Conservation (phyloP, 2,888 invertebrate genomes). For the Strigamia crassipes region DNA sequence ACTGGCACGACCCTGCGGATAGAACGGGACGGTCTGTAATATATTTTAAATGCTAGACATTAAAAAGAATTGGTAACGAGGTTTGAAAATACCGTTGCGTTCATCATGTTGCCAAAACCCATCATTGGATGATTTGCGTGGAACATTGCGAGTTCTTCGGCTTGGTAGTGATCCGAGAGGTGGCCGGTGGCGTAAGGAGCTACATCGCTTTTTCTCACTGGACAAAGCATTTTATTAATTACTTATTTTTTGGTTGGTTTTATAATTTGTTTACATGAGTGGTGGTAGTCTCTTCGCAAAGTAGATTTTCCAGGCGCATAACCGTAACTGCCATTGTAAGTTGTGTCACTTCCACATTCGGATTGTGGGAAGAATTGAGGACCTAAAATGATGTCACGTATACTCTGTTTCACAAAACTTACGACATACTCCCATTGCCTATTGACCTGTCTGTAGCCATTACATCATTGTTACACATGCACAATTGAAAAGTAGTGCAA, state of each 20-base stretch:
- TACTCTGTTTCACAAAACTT: too few relatives aligned
- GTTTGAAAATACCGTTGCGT: not conserved
- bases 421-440: too few relatives aligned
- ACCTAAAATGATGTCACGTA: too few relatives aligned
- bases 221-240: too few relatives aligned
- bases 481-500: too few relatives aligned
- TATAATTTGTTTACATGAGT: not conserved
- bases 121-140: not conserved
- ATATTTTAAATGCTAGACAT: not conserved
- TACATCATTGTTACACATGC: too few relatives aligned
- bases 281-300: not conserved
- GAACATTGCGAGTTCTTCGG: not conserved
- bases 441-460: too few relatives aligned
- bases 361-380: not conserved
- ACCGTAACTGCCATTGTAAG: not conserved
- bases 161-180: not conserved
- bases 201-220: too few relatives aligned
- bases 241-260: too few relatives aligned
- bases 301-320: not conserved
- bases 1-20: not conserved
- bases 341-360: not conserved
- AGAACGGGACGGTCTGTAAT: conserved; percentile 5
- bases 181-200: too few relatives aligned
- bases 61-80: not conserved
- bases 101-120: not conserved